Percentiles rank a stretch among this genome's conserved stretches.
These are phyloP conservation scores for Rhynchophorus ferrugineus DNA, from an alignment of 1,140 invertebrate genomes.

Conservation along the genomic window DNA sequence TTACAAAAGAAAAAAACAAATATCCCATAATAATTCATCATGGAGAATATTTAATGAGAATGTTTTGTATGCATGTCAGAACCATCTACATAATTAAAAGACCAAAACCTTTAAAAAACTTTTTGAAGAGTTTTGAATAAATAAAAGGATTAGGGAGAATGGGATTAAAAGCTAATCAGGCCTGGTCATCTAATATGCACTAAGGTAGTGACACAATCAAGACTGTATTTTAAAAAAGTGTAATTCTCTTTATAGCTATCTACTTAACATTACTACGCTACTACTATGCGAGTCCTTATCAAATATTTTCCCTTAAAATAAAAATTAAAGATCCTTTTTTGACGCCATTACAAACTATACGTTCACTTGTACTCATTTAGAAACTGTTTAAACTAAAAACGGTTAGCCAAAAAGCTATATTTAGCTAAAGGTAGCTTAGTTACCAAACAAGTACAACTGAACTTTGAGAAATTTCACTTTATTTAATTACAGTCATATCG, in stretches of 20 bases:
- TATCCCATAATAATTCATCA: conserved; percentile 3
- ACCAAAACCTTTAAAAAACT: too few relatives aligned
- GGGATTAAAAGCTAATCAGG: too few relatives aligned
- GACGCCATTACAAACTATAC: not conserved
- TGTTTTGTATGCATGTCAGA: too few relatives aligned
- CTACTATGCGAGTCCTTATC: not conserved
- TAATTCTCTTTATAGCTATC: not conserved
- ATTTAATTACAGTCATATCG: not conserved
- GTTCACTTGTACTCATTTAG: too few relatives aligned
- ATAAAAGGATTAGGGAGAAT: too few relatives aligned
- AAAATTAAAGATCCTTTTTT: not conserved
- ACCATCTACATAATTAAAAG: too few relatives aligned
- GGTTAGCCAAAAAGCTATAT: too few relatives aligned
- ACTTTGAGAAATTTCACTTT: not conserved
- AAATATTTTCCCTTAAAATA: not conserved
- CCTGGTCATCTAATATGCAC: conserved; percentile 2
- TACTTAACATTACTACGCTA: not conserved
- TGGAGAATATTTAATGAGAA: conserved; percentile 10
- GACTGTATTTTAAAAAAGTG: conserved; percentile 6
- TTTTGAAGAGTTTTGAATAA: too few relatives aligned
- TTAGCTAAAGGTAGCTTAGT: too few relatives aligned
- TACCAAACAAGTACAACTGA: too few relatives aligned
- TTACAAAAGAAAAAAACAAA: conserved; percentile 39
- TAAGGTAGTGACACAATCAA: not conserved
- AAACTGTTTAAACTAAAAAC: too few relatives aligned